Evolutionary conservation across 1,140 invertebrate genomes (phyloP), one percentile per base, ranked within the genome.

Genomic region (Camponotus vicinus): DNA sequence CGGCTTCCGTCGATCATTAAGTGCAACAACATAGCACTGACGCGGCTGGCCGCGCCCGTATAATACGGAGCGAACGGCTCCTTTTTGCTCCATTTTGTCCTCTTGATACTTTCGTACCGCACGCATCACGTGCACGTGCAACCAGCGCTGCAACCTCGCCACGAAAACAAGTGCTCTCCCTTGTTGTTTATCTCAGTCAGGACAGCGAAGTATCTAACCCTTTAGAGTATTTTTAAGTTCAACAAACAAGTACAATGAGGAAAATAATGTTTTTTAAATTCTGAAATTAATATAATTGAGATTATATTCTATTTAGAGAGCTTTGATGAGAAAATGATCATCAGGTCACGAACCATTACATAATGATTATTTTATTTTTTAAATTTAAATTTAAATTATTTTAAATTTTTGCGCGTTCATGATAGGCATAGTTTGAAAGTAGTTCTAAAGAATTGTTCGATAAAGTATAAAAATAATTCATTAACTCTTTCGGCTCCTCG

Each of bases 141-240:
- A 85, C 61, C 73, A 52, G 82, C 73, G 32, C n/a, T 18, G 59
- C 80, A 64, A 34, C 37, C 70, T 61, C 57, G 73, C 21, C 5
- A n/a, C 42, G 57, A 64, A 85, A 85, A 82, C 79, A 73, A 82
- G 55, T 69, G 34, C 7, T 73, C 67, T 82, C 67, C 52, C 77
- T 70, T 15, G 34, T 21, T 83, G 42, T 83, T 75, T 75, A 73
- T 83, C 69, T 75, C 71, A 37, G 34, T 49, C 6, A 52, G 49
- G 52, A 64, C 69, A 61, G 69, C 69, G 55, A 83, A 82, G 67
- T 73, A 61, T 73, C 79, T 82, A 82, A 82, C 55, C 79, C 67
- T 82, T 82, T 73, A 21, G 79, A 37, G 21, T 83, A 83, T 73
- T 83, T 82, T 83, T 83, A 61, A 61, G 18, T 32, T 37, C 40